These are phyloP conservation scores for Coregonus clupeaformis DNA, from an alignment of 2,113 vertebrate species.

Conservation along the genomic window DNA sequence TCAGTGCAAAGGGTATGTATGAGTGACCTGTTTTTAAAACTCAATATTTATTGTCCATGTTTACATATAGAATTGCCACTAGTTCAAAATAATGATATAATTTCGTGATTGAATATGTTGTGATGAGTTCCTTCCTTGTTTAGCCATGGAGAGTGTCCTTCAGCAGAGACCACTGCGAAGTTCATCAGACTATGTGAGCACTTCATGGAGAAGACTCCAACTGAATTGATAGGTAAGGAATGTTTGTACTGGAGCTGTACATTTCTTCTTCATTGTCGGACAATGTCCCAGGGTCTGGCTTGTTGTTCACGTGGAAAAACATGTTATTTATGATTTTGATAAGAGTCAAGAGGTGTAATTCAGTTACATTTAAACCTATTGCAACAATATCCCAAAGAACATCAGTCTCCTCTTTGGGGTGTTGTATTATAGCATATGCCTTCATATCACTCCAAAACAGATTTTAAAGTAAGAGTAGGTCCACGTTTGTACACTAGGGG, in stretches of 20 bases:
- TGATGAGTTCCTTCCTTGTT: constrained; percentile 33
- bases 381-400: too few relatives aligned
- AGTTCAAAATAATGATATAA: background rate
- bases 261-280: background rate
- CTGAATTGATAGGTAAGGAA: constrained; percentile 88
- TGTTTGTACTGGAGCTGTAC: background rate
- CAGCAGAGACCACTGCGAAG: constrained; percentile 82
- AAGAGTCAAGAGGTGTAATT: too few relatives aligned
- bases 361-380: too few relatives aligned
- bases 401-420: too few relatives aligned
- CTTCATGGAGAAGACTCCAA: constrained; percentile 90
- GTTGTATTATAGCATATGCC: too few relatives aligned
- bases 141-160: constrained; percentile 93
- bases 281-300: too few relatives aligned
- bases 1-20: constrained; percentile 92
- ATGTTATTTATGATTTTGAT: too few relatives aligned
- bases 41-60: background rate
- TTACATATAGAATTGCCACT: background rate
- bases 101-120: background rate
- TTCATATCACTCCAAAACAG: too few relatives aligned
- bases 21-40: background rate
- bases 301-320: too few relatives aligned
- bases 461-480: too few relatives aligned
- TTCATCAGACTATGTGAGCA: constrained; percentile 88
- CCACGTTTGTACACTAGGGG: constrained; percentile 26